A percentile compares a stretch with the other conserved stretches of the same genome.
Evolutionary conservation across 1,140 invertebrate genomes (phyloP).

Genomic region (Saxidomus purpurata): DNA sequence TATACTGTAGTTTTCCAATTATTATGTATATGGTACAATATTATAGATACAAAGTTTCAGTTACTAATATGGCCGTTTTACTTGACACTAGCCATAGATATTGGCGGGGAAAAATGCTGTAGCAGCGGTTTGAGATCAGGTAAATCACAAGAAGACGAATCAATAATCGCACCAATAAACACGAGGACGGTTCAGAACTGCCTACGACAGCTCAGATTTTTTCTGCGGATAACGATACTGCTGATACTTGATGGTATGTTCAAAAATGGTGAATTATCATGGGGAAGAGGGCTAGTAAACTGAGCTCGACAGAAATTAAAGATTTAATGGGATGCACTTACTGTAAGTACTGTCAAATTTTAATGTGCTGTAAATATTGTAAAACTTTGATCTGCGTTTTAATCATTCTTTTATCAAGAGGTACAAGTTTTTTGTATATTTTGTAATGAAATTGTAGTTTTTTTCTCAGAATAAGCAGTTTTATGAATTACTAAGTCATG

Average conservation of each 20-base stretch:
- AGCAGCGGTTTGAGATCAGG: constrained; percentile 3
- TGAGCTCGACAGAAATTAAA: constrained; percentile 62
- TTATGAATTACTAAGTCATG: too few relatives aligned
- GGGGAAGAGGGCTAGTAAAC: constrained; percentile 70
- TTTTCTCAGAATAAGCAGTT: too few relatives aligned
- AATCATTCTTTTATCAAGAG: too few relatives aligned
- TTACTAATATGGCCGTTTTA: too few relatives aligned
- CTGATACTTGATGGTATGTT: background rate
- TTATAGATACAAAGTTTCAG: too few relatives aligned
- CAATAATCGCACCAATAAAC: constrained; percentile 10
- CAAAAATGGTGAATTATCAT: constrained; percentile 50
- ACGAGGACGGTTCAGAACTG: background rate
- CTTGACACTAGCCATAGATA: too few relatives aligned
- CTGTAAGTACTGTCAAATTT: constrained; percentile 64
- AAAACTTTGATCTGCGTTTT: too few relatives aligned
- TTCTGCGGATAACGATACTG: background rate
- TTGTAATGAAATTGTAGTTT: too few relatives aligned
- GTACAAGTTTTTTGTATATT: too few relatives aligned
- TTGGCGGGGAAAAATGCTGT: background rate
- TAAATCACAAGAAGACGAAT: background rate
- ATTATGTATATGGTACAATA: too few relatives aligned
- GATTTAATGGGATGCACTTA: constrained; percentile 70
- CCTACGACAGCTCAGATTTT: background rate
- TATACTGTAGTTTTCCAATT: too few relatives aligned
- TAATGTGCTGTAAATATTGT: background rate